phyloP scores from a whole-genome alignment of 2,888 invertebrate species.

The Spodoptera littoralis region DNA sequence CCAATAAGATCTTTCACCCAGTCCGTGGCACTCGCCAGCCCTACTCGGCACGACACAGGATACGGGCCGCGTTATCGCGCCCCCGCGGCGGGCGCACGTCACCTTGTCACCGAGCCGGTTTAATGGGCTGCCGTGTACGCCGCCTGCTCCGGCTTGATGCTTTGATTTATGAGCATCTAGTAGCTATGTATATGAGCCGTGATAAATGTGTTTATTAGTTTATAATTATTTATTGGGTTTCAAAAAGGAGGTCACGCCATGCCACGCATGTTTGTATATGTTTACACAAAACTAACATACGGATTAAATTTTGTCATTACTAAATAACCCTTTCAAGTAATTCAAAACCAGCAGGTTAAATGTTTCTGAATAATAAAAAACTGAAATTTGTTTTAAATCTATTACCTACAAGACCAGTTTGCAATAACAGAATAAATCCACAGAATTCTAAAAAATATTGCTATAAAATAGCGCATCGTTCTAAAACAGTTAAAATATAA shows the following conservation, averaged over 20 bases:
- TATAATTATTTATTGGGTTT: slow-evolving; percentile 44
- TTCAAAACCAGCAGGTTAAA: no score
- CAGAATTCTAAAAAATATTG: slow-evolving; percentile 5
- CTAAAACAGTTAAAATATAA: slow-evolving; percentile 53
- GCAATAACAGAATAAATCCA: background rate
- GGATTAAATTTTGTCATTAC: no score
- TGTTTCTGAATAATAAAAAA: no score
- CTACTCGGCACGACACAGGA: slow-evolving; percentile 71
- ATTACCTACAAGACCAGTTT: no score
- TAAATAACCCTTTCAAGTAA: no score
- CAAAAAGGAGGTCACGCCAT: slow-evolving; percentile 25
- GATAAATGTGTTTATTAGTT: slow-evolving; percentile 60
- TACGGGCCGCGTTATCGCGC: slow-evolving; percentile 83
- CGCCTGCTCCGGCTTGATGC: slow-evolving; percentile 73
- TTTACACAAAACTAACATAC: no score
- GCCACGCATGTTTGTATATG: background rate
- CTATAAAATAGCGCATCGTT: slow-evolving; percentile 30
- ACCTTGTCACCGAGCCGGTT: slow-evolving; percentile 87
- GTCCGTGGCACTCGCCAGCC: slow-evolving; percentile 39
- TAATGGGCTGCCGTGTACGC: slow-evolving; percentile 83
- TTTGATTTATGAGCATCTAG: slow-evolving; percentile 68
- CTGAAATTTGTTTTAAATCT: no score
- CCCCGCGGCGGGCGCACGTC: slow-evolving; percentile 80
- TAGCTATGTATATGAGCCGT: slow-evolving; percentile 51
- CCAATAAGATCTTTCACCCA: slow-evolving; percentile 31